A percentile compares a stretch with the other conserved stretches of the same genome.
These are phyloP conservation scores for Choristoneura rosaceana DNA, from an alignment of 2,888 invertebrate genomes.

Conservation along the genomic window DNA sequence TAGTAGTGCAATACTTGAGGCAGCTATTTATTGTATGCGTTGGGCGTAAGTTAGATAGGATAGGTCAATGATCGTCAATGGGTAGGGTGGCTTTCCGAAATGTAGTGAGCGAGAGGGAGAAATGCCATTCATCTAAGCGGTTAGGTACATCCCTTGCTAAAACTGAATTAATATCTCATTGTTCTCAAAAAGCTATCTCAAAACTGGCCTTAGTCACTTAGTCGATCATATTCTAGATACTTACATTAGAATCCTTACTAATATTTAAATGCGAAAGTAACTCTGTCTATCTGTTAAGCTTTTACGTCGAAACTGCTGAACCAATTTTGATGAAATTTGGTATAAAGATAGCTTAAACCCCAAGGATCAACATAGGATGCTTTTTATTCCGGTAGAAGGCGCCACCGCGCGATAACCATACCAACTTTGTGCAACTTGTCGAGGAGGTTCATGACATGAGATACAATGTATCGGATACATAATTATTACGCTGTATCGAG, in stretches of 20 bases:
- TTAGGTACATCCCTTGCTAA: constrained; percentile 10
- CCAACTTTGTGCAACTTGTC: too few species aligned
- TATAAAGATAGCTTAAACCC: too few species aligned
- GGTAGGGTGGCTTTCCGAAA: constrained; percentile 33
- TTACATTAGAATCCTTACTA: too few species aligned
- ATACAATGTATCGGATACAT: too few species aligned
- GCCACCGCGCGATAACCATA: too few species aligned
- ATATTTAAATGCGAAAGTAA: too few species aligned
- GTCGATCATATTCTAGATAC: not conserved
- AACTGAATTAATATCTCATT: constrained; percentile 20
- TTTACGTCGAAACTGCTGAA: too few species aligned
- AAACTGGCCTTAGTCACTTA: not conserved
- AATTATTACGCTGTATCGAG: not conserved
- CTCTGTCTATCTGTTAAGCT: too few species aligned
- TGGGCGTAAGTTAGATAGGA: constrained; percentile 12
- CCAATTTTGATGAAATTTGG: too few species aligned
- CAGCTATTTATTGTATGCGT: not conserved
- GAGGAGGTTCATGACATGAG: too few species aligned
- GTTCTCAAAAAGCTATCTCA: not conserved
- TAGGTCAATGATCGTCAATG: constrained; percentile 36
- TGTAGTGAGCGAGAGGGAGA: constrained; percentile 11
- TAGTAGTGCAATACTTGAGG: not conserved
- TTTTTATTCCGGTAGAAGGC: too few species aligned
- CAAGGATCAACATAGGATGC: too few species aligned
- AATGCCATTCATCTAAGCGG: constrained; percentile 10